Conservation (phyloP, 2,113 vertebrate species). For the Oncorhynchus tshawytscha region DNA sequence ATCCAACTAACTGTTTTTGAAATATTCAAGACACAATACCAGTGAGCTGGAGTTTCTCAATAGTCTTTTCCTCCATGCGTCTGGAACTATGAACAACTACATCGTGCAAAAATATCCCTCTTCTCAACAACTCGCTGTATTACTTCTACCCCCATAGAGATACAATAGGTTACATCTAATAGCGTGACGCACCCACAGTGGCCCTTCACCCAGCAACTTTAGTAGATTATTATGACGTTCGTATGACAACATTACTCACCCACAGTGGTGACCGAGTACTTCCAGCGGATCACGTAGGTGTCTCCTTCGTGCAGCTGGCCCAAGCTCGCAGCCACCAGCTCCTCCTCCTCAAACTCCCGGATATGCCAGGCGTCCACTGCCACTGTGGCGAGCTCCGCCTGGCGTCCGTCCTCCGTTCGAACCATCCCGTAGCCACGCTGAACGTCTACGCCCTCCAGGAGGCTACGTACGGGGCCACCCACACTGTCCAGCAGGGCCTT, state of each 20-base stretch:
- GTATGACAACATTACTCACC: constrained; percentile 56
- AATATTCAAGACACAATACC: too few relatives aligned
- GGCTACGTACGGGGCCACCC: constrained; percentile 35
- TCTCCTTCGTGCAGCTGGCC: constrained; percentile 76
- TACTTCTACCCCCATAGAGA: too few relatives aligned
- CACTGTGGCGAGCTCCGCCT: constrained; percentile 70
- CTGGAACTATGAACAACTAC: too few relatives aligned
- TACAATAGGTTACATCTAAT: too few relatives aligned
- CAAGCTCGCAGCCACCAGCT: constrained; percentile 64
- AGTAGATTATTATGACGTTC: not conserved
- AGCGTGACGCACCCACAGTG: too few relatives aligned
- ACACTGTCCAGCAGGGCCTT: constrained; percentile 63
- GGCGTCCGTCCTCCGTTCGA: constrained; percentile 66
- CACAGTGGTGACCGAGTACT: constrained; percentile 74
- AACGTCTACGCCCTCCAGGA: constrained; percentile 76
- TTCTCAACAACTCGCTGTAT: too few relatives aligned
- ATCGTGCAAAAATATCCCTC: too few relatives aligned
- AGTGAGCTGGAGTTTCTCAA: too few relatives aligned
- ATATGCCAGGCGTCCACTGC: constrained; percentile 77
- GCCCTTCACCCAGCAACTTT: too few relatives aligned
- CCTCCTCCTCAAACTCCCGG: constrained; percentile 73
- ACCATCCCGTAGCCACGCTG: constrained; percentile 74
- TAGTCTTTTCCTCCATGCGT: too few relatives aligned
- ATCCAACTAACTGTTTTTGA: too few relatives aligned
- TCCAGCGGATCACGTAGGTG: constrained; percentile 79